Percentiles rank a stretch among this genome's conserved stretches.
Evolutionary conservation across 2,888 invertebrate species (phyloP).

Genomic region (Pseudoips prasinana): DNA sequence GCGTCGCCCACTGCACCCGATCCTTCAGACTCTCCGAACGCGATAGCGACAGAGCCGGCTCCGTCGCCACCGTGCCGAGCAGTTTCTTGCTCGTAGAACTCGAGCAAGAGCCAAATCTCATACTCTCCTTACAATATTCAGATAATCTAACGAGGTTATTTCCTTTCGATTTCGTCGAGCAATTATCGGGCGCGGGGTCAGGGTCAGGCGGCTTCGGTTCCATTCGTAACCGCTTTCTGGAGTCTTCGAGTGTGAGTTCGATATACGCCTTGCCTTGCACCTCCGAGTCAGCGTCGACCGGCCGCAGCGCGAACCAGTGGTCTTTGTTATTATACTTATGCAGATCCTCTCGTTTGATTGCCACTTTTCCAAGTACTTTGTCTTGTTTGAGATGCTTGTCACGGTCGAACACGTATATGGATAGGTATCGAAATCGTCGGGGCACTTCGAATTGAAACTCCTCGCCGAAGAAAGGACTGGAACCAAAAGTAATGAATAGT

Average conservation of each 20-base stretch:
- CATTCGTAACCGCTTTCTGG: constrained; percentile 75
- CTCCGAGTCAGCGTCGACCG: constrained; percentile 94
- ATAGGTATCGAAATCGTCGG: constrained; percentile 92
- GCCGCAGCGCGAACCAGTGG: constrained; percentile 94
- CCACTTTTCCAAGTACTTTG: constrained; percentile 90
- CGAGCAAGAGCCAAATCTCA: constrained; percentile 74
- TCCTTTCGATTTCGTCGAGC: constrained; percentile 57
- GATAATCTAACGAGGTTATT: constrained; percentile 71
- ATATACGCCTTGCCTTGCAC: constrained; percentile 95
- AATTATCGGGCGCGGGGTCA: constrained; percentile 57
- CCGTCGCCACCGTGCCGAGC: constrained; percentile 62
- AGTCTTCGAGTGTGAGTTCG: constrained; percentile 87
- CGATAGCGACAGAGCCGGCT: constrained; percentile 65
- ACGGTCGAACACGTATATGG: constrained; percentile 93
- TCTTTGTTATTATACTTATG: constrained; percentile 95
- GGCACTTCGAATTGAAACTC: constrained; percentile 97
- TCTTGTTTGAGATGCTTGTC: constrained; percentile 92
- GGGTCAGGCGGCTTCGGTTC: constrained; percentile 77
- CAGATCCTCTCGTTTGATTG: constrained; percentile 93
- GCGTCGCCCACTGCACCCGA: constrained; percentile 63
- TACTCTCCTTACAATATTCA: constrained; percentile 75
- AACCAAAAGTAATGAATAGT: constrained; percentile 49
- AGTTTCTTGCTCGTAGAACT: constrained; percentile 75
- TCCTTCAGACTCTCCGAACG: constrained; percentile 77
- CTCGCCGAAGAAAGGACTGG: constrained; percentile 94